Base-by-base conservation (phyloP, 2,113 vertebrate species). In the Amblyornis subalaris region DNA sequence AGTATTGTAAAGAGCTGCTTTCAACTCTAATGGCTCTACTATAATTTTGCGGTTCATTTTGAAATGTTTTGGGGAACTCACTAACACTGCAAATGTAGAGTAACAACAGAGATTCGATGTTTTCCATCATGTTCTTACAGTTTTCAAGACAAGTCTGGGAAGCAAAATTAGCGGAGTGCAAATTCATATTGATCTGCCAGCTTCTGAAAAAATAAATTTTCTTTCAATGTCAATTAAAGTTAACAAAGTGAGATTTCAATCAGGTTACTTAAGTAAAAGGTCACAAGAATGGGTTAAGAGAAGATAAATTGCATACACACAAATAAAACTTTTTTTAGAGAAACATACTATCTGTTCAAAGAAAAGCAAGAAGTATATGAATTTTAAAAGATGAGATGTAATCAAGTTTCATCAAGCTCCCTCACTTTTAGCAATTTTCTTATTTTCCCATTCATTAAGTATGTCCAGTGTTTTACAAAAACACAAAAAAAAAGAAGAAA, bases 191-290 rank as follows among this genome's bases (percentile, higher is more conserved):
- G 83, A 96, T 95, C 65, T 82, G 61, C 64, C 35, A 31, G 58
- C 74, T 88, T 80, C 66, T 73, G 47, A 64, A 88, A 95, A 96
- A 94, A 84, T 67, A 85, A 62, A 81, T 89, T 94, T 96, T 92
- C 73, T 89, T 97, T 94, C 93, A 93, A 57, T 69, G 81, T 95
- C 91, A 95, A 85, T 92, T 96, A 94, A 96, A 95, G 75, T 91
- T 96, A 95, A 96, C 79, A 85, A 96, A 95, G 94, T 65, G 88
- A 95, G 83, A 77, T 89, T 93, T 93, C 88, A 53, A 35, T 85
- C 65, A 60, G 38, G 47, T 89, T 96, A 78, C 85, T 95, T 95
- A 93, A 94, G 88, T 66, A 90, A 93, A 88, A 95, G 88, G 77
- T 81, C 92, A 80, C 50, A 42, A 75, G 74, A 81, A 76, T 25